A percentile compares a stretch with the other conserved stretches of the same genome.
phyloP scores from a whole-genome alignment of 1,140 invertebrate species.

The Sycobia sp. region DNA sequence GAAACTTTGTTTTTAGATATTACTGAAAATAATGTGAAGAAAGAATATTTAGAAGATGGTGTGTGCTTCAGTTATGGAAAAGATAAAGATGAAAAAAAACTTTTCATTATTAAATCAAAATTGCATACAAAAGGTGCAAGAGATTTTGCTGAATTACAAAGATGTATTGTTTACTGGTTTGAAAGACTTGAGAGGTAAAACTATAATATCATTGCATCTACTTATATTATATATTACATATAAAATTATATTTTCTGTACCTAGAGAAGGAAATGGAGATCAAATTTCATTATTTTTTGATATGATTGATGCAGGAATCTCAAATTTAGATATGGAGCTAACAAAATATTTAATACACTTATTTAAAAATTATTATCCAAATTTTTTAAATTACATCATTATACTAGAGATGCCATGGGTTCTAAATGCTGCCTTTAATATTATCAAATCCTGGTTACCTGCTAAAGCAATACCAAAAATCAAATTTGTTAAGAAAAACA shows the following conservation, averaged over 20 bases:
- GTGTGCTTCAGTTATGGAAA: constrained; percentile 75
- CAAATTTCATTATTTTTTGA: constrained; percentile 88
- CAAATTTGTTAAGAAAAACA: constrained; percentile 83
- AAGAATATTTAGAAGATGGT: constrained; percentile 78
- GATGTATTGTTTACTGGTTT: constrained; percentile 86
- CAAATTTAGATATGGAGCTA: constrained; percentile 88
- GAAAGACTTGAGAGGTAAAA: constrained; percentile 79
- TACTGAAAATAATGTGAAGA: constrained; percentile 69
- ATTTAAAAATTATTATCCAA: constrained; percentile 90
- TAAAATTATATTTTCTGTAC: constrained; percentile 23
- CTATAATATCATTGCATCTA: too few relatives aligned
- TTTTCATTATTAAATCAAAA: constrained; percentile 79
- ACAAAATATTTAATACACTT: constrained; percentile 84
- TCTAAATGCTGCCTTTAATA: constrained; percentile 88
- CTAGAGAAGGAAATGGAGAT: constrained; percentile 75
- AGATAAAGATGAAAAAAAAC: constrained; percentile 80
- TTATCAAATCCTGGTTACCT: constrained; percentile 88
- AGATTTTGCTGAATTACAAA: constrained; percentile 77
- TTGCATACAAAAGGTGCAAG: constrained; percentile 76
- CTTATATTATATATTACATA: neutral
- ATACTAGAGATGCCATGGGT: constrained; percentile 96
- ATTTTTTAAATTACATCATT: constrained; percentile 87
- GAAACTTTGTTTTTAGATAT: constrained; percentile 64
- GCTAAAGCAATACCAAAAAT: constrained; percentile 88
- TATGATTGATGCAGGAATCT: constrained; percentile 81